Evolutionary conservation across 1,140 invertebrate genomes (phyloP).

Genomic region (Eufriesea mexicana): DNA sequence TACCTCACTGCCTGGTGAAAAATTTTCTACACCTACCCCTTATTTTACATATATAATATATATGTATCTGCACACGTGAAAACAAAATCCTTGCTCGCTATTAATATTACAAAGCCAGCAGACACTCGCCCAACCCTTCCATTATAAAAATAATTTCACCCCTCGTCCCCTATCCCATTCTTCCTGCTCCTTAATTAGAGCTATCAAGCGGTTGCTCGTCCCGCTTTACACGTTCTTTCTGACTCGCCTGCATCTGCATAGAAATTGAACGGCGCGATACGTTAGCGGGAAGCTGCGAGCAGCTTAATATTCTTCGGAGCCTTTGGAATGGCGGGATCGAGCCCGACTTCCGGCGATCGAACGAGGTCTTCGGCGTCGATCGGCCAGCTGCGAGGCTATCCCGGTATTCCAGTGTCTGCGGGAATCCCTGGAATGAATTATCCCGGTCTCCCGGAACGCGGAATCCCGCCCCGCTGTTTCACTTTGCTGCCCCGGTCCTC

Average conservation of each 20-base stretch:
- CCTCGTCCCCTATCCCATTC: no score
- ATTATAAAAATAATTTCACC: no score
- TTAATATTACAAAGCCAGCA: no score
- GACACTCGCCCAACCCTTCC: no score
- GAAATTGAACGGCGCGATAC: conserved; percentile 63
- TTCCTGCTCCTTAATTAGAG: no score
- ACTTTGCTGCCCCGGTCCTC: not conserved
- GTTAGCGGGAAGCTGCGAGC: conserved; percentile 26
- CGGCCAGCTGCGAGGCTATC: not conserved
- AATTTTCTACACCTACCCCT: no score
- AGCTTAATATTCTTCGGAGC: conserved; percentile 56
- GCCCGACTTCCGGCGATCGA: not conserved
- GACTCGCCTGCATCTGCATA: conserved; percentile 58
- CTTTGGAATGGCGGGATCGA: conserved; percentile 8
- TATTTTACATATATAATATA: no score
- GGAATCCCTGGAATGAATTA: conserved; percentile 29
- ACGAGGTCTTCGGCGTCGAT: conserved; percentile 32
- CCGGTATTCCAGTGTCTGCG: not conserved
- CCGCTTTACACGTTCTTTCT: conserved; percentile 16
- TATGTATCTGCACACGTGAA: no score
- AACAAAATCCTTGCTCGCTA: no score
- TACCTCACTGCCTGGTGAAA: no score
- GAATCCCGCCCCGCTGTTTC: not conserved
- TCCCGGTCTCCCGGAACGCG: not conserved
- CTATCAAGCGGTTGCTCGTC: not conserved